These are phyloP conservation scores for Plemyria rubiginata DNA, from an alignment of 2,888 invertebrate species.

Conservation along the genomic window DNA sequence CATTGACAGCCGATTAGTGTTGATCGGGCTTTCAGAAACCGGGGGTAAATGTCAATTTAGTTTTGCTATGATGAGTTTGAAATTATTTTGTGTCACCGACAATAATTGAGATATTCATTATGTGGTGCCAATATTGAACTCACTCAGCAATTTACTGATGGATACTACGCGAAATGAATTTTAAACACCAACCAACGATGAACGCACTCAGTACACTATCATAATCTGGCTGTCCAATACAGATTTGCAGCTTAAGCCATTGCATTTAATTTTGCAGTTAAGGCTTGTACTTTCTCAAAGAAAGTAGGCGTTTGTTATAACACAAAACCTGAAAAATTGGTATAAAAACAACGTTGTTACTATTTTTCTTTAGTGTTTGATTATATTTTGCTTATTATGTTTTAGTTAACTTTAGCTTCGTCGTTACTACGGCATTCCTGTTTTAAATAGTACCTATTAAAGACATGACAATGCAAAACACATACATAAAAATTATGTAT, in stretches of 20 bases:
- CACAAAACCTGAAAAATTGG: conserved; percentile 29
- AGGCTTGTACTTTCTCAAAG: conserved; percentile 32
- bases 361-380: conserved; percentile 29
- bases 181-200: neutral
- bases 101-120: too few relatives aligned
- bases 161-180: neutral
- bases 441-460: neutral
- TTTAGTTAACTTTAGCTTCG: too few relatives aligned
- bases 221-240: neutral
- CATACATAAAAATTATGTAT: too few relatives aligned
- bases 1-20: too few relatives aligned
- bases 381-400: conserved; percentile 5
- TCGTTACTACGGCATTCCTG: neutral
- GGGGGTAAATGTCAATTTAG: too few relatives aligned
- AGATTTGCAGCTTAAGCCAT: neutral
- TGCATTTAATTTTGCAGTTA: conserved; percentile 4
- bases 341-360: conserved; percentile 16
- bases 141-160: neutral
- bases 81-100: too few relatives aligned
- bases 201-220: neutral
- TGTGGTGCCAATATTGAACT: neutral
- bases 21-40: too few relatives aligned
- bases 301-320: conserved; percentile 27
- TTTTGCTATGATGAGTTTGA: too few relatives aligned
- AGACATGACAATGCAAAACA: neutral